phyloP scores from a whole-genome alignment of 2,888 invertebrate genomes.

The Clitarchus hookeri region DNA sequence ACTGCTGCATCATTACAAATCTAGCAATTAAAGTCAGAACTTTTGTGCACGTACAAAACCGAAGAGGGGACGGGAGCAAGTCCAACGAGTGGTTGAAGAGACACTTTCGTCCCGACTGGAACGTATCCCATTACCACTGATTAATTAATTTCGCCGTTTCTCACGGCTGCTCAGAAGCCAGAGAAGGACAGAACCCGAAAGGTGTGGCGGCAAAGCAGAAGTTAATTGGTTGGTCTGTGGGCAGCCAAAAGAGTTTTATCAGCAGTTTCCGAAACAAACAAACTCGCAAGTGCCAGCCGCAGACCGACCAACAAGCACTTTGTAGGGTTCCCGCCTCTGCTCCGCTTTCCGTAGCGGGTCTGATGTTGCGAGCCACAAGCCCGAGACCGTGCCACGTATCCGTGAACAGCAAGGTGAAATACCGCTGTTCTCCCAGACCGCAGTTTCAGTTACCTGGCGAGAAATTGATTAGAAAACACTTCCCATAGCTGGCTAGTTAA shows the following conservation, averaged over 20 bases:
- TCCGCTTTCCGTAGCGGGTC: neutral
- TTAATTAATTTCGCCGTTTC: conserved; percentile 1
- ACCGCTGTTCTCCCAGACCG: too few species aligned
- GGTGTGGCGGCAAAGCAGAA: neutral
- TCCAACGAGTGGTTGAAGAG: neutral
- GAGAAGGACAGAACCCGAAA: neutral
- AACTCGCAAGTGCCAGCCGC: neutral
- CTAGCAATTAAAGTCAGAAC: neutral
- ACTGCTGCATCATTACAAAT: neutral
- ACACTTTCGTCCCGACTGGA: neutral
- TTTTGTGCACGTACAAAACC: neutral
- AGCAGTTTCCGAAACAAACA: neutral
- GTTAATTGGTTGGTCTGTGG: neutral
- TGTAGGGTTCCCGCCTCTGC: neutral
- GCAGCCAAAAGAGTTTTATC: neutral
- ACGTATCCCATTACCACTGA: neutral
- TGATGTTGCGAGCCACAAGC: neutral
- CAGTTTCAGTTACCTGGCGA: too few species aligned
- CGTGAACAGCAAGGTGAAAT: too few species aligned
- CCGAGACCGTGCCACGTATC: too few species aligned
- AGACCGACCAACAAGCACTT: neutral
- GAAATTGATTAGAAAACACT: too few species aligned
- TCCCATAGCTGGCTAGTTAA: too few species aligned
- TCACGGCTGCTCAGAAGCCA: neutral
- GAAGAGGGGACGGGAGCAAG: neutral